A percentile compares a stretch with the other conserved stretches of the same genome.
phyloP scores from a whole-genome alignment of 2,113 vertebrate species.

The Cyanistes caeruleus region DNA sequence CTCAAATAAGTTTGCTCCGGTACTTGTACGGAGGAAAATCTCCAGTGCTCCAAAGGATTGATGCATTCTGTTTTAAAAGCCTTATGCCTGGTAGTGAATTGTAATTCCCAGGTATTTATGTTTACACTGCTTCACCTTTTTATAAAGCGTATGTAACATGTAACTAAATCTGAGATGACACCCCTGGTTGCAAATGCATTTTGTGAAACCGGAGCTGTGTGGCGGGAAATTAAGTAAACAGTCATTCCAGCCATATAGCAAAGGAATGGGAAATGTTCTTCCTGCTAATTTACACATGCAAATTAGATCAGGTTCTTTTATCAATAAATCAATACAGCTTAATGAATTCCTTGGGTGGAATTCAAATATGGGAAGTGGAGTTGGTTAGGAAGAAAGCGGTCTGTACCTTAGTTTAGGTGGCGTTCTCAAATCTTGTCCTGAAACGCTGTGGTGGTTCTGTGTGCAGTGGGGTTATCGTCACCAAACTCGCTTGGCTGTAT shows the following conservation, averaged over 20 bases:
- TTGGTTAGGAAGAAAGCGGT: background rate
- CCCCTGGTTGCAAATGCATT: background rate
- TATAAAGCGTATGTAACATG: background rate
- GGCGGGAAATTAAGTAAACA: constrained; percentile 34
- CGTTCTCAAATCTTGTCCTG: background rate
- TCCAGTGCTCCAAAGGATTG: background rate
- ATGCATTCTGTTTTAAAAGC: background rate
- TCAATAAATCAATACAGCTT: constrained; percentile 54
- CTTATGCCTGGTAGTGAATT: background rate
- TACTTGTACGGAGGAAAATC: background rate
- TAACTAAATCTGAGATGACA: constrained; percentile 15
- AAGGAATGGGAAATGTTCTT: constrained; percentile 46
- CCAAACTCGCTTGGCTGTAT: background rate
- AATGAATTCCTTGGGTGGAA: constrained; percentile 47
- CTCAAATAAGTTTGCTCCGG: background rate
- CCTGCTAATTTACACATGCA: constrained; percentile 63
- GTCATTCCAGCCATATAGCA: background rate
- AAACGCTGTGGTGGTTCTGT: background rate
- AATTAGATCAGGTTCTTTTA: constrained; percentile 46
- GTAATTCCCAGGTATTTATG: background rate
- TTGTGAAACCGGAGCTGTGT: background rate
- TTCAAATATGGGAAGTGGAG: background rate
- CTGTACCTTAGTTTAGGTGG: background rate
- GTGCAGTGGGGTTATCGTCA: background rate
- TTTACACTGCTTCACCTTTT: background rate